phyloP scores from a whole-genome alignment of 2,797 vertebrate species.

The Falco biarmicus region DNA sequence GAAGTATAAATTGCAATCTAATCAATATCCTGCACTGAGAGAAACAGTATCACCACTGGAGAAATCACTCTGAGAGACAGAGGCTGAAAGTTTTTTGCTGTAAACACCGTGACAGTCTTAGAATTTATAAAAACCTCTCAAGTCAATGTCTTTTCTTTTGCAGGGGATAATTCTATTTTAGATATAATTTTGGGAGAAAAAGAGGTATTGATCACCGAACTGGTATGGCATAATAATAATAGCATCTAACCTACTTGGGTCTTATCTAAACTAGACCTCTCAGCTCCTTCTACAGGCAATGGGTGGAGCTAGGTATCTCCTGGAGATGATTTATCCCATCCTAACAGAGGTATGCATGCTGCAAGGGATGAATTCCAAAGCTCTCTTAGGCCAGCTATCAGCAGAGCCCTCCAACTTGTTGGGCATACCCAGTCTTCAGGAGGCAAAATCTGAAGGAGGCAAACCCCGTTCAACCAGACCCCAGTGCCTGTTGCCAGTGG shows the following conservation, averaged over 20 bases:
- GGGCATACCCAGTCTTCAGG: neutral
- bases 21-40: neutral
- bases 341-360: neutral
- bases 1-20: constrained; percentile 2
- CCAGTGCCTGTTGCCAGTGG: neutral
- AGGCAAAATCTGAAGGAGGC: neutral
- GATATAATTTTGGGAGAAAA: neutral
- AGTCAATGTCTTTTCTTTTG: neutral
- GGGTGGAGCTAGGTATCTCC: neutral
- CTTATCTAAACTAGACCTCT: neutral
- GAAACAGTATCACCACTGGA: neutral
- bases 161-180: neutral
- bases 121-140: neutral
- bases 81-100: neutral
- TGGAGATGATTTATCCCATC: neutral
- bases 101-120: neutral
- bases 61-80: neutral
- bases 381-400: neutral
- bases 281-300: neutral
- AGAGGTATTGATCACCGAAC: neutral
- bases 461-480: neutral
- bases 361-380: neutral
- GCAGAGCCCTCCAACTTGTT: neutral
- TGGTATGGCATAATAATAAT: neutral
- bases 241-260: neutral